These are phyloP conservation scores for Erebia ligea DNA, from an alignment of 2,888 invertebrate genomes.

Conservation along the genomic window DNA sequence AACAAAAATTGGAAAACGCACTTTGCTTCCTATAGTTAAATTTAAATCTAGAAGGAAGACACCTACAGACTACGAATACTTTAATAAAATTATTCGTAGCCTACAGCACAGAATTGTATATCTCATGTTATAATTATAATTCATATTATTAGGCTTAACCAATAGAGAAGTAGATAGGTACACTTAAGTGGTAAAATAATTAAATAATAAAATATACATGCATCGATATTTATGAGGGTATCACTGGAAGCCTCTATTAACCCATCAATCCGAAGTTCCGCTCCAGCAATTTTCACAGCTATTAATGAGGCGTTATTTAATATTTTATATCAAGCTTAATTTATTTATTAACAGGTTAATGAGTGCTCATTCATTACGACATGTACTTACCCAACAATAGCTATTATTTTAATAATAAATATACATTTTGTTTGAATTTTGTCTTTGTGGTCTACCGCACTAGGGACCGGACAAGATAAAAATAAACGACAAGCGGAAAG, in stretches of 20 bases:
- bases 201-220: neutral
- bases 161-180: neutral
- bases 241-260: neutral
- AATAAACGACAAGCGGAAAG: too few relatives aligned
- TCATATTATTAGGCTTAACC: neutral
- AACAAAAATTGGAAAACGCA: too few relatives aligned
- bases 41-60: too few relatives aligned
- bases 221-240: neutral
- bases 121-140: neutral
- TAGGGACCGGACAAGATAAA: too few relatives aligned
- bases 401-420: slow-evolving; percentile 18
- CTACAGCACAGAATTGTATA: too few relatives aligned
- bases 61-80: too few relatives aligned
- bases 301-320: slow-evolving; percentile 20
- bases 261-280: neutral
- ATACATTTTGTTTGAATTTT: neutral
- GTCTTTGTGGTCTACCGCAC: neutral
- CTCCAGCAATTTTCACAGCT: slow-evolving; percentile 22
- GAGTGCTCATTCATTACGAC: slow-evolving; percentile 22
- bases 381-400: slow-evolving; percentile 4
- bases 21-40: too few relatives aligned
- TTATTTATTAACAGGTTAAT: slow-evolving; percentile 22
- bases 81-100: too few relatives aligned
- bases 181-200: neutral
- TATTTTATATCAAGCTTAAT: slow-evolving; percentile 8